Evolutionary conservation across 2,888 invertebrate species (phyloP), one percentile per base, ranked within the genome.

Genomic region (Aphodius granarius): DNA sequence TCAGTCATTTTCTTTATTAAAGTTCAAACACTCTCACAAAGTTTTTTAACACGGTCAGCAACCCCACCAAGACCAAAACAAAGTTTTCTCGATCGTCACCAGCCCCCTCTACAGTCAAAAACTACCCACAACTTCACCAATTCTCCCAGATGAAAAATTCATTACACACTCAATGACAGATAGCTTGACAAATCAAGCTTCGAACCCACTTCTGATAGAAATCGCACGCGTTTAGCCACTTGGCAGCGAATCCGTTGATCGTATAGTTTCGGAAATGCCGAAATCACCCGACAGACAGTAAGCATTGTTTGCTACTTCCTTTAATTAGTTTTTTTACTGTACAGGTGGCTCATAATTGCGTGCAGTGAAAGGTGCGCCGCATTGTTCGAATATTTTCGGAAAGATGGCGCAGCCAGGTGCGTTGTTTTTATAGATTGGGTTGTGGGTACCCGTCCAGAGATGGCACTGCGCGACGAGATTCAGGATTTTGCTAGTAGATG

Each of bases 1-100:
- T 91, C 90, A 70, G 91, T 91, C 91, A 91, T 91, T 85, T 85
- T 84, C 80, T 82, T 82, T 80, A 81, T 80, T 79, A 73, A 6
- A 43, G 9, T 43, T 0, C 9, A 6, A 13, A 43, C 43, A 43
- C 43, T 6, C 43, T 43, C 43, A 43, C 43, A 43, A 43, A 43
- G 13, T 13, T 43, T 43, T 43, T 43, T 13, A 43, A 43, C 2
- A 9, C 43, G 9, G 43, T 43, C 43, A 43, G 13, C 13, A 43
- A 43, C 6, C 4, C 43, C 43, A 9, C 43, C 43, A 43, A 43
- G 13, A 9, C 43, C 43, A 43, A 43, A 43, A 43, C 6, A 13
- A 9, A 43, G 43, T 43, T 43, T 43, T 43, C 43, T 43, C 43
- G 13, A 6, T 43, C 9, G 9, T 13, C 3, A 3, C 43, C 43